phyloP scores from a whole-genome alignment of 2,113 vertebrate genomes.

The Dipodomys stephensi region DNA sequence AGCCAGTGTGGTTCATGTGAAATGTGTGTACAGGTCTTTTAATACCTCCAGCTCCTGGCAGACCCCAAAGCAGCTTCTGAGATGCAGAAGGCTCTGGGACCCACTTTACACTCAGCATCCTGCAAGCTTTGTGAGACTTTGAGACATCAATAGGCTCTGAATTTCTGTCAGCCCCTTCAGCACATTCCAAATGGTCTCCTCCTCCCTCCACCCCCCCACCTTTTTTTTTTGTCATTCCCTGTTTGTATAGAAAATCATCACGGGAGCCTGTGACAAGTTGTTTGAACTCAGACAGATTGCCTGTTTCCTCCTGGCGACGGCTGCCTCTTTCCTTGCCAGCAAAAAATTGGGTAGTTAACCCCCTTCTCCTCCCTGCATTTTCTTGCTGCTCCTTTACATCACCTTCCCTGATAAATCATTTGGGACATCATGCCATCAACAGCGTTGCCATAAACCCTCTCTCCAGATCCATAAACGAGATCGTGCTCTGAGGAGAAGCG shows the following conservation, averaged over 20 bases:
- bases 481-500: slow-evolving; percentile 79
- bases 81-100: neutral
- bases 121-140: slow-evolving; percentile 34
- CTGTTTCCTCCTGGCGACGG: slow-evolving; percentile 72
- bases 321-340: slow-evolving; percentile 76
- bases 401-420: slow-evolving; percentile 86
- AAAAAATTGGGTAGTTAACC: slow-evolving; percentile 77
- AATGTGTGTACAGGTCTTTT: neutral
- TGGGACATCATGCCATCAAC: slow-evolving; percentile 82
- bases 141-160: neutral
- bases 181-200: slow-evolving; percentile 69
- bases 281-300: slow-evolving; percentile 64
- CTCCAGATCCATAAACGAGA: slow-evolving; percentile 83
- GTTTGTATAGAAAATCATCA: slow-evolving; percentile 69
- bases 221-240: slow-evolving; percentile 58
- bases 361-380: slow-evolving; percentile 51
- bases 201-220: neutral
- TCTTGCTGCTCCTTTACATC: slow-evolving; percentile 87
- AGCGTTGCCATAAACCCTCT: slow-evolving; percentile 82
- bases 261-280: slow-evolving; percentile 71
- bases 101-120: neutral
- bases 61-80: neutral
- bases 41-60: neutral
- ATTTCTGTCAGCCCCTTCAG: slow-evolving; percentile 19
- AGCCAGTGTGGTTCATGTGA: neutral